These are phyloP conservation scores for Campaea margaritaria DNA, from an alignment of 2,888 invertebrate genomes.

Conservation along the genomic window DNA sequence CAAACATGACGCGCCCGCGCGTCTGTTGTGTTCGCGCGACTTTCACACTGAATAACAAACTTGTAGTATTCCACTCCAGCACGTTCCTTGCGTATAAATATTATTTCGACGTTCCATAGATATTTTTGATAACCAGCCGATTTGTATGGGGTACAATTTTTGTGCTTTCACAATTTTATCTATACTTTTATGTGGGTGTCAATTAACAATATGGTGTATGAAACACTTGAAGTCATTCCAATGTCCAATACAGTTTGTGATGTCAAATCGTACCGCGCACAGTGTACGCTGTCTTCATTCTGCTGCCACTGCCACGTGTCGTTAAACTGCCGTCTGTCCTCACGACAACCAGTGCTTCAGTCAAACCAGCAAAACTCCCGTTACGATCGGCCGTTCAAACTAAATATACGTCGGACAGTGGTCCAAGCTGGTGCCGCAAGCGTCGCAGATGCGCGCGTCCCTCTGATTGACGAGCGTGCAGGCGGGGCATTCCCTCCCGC, in stretches of 20 bases:
- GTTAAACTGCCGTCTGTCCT: neutral
- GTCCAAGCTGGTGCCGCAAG: slow-evolving; percentile 88
- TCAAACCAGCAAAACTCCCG: slow-evolving; percentile 2
- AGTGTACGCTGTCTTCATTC: too few relatives aligned
- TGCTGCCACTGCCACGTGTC: too few relatives aligned
- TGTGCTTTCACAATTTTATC: too few relatives aligned
- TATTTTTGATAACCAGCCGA: neutral
- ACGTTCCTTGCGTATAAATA: too few relatives aligned
- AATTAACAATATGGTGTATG: too few relatives aligned
- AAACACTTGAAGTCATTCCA: too few relatives aligned
- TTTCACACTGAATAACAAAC: neutral
- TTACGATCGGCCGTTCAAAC: neutral
- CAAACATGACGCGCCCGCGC: neutral
- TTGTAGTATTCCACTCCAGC: neutral
- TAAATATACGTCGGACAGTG: slow-evolving; percentile 92
- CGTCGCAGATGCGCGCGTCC: slow-evolving; percentile 87
- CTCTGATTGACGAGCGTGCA: slow-evolving; percentile 91
- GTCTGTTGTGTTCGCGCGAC: neutral
- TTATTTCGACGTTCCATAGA: neutral
- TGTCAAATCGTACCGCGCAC: too few relatives aligned
- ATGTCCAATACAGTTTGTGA: too few relatives aligned
- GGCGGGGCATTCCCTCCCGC: slow-evolving; percentile 90
- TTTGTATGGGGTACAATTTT: too few relatives aligned
- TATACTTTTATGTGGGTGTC: too few relatives aligned
- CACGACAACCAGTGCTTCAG: neutral